Evolutionary conservation across 2,888 invertebrate genomes (phyloP).

Genomic region (Eubasilissa splendida): DNA sequence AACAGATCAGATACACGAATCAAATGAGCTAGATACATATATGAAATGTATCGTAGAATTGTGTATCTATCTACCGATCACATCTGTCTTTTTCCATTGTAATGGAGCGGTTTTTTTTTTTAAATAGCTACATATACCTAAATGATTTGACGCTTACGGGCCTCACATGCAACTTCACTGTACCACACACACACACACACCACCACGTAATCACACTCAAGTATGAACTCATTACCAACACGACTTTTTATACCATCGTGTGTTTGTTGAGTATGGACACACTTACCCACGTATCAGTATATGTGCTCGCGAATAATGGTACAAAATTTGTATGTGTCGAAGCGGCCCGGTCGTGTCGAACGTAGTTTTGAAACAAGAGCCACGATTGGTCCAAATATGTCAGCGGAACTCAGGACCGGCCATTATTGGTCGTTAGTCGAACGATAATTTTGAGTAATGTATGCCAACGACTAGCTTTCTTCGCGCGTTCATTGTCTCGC

Average conservation of each 20-base stretch:
- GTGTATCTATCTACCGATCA: too few relatives aligned
- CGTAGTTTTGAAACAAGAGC: constrained; percentile 46
- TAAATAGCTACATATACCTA: neutral
- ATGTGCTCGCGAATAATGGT: constrained; percentile 35
- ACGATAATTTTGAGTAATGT: constrained; percentile 11
- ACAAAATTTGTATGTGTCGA: constrained; percentile 31
- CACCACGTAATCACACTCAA: constrained; percentile 16
- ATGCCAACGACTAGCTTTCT: constrained; percentile 29
- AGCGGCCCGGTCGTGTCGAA: constrained; percentile 38
- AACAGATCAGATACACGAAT: too few relatives aligned
- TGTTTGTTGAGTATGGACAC: neutral
- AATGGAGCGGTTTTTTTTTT: neutral
- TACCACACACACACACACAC: constrained; percentile 9
- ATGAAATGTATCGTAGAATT: too few relatives aligned
- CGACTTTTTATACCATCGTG: constrained; percentile 30
- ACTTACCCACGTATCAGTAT: neutral
- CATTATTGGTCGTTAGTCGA: constrained; percentile 47
- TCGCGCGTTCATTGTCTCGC: constrained; percentile 18
- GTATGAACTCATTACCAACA: constrained; percentile 32
- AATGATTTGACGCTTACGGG: neutral
- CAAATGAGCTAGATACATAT: too few relatives aligned
- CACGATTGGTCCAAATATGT: constrained; percentile 56
- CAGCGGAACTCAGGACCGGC: constrained; percentile 35
- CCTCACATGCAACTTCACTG: constrained; percentile 11
- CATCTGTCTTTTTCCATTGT: too few relatives aligned